Evolutionary conservation across 92 coral and sea anemone genomes (phyloP).

Genomic region (Bergia sp.): DNA sequence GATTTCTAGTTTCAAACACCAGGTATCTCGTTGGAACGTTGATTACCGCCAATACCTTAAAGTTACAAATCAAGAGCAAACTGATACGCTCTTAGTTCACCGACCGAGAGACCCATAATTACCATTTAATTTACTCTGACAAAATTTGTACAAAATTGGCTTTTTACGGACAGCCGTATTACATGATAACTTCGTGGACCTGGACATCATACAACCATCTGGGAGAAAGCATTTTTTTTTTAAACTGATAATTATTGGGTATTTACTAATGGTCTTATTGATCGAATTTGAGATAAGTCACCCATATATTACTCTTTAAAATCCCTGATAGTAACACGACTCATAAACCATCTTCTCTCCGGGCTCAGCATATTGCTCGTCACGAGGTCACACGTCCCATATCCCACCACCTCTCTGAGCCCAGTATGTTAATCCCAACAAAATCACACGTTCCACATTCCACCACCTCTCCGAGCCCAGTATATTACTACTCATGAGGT

Average conservation of each 20-base stretch:
- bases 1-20: not conserved
- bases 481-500: not conserved
- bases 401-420: constrained; percentile 15
- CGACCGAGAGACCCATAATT: not conserved
- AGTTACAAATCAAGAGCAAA: not conserved
- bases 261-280: not conserved
- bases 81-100: not conserved
- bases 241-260: no score
- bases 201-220: not conserved
- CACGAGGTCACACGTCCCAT: constrained; percentile 5
- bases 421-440: not conserved
- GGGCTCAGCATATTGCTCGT: not conserved
- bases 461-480: constrained; percentile 4
- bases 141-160: no score
- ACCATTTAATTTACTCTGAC: no score
- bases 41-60: no score
- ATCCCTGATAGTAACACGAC: not conserved
- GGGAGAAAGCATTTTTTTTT: not conserved
- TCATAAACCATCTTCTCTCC: not conserved
- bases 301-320: not conserved
- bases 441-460: not conserved
- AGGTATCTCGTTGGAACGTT: not conserved
- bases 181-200: not conserved
- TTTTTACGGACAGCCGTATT: not conserved
- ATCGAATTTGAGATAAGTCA: no score